Conservation (phyloP, 2,888 invertebrate genomes). For the Oasisia sp. region DNA sequence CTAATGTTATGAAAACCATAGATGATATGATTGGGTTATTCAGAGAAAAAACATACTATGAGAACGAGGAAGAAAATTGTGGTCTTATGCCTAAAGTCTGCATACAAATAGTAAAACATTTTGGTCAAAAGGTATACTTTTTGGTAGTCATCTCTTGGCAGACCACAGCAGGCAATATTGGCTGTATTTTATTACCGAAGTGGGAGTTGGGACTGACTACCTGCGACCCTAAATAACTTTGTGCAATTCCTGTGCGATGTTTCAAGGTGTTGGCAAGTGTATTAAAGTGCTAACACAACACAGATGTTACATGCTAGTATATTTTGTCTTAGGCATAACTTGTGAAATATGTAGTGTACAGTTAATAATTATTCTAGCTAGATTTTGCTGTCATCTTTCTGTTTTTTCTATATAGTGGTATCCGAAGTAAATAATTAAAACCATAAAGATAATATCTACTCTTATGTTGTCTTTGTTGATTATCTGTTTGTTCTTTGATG, state of each 20-base stretch:
- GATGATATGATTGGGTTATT: background rate
- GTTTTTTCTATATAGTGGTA: background rate
- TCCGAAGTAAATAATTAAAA: slow-evolving; percentile 12
- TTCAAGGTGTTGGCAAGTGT: background rate
- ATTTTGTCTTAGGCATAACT: slow-evolving; percentile 13
- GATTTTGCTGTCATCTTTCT: background rate
- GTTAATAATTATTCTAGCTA: slow-evolving; percentile 17
- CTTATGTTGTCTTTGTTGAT: slow-evolving; percentile 17
- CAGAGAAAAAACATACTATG: background rate
- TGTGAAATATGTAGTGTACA: slow-evolving; percentile 17
- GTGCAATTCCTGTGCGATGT: background rate
- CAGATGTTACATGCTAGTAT: background rate
- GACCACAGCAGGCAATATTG: background rate
- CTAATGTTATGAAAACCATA: background rate
- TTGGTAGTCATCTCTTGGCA: background rate
- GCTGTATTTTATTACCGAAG: background rate
- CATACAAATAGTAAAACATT: background rate
- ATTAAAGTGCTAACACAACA: background rate
- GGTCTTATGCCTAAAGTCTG: background rate
- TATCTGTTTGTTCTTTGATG: background rate
- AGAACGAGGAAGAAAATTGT: background rate
- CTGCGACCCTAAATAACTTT: background rate
- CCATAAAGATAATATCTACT: background rate
- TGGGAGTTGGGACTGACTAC: background rate
- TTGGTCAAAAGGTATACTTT: background rate